Conservation (phyloP, 2,113 vertebrate genomes). For the Empidonax traillii region DNA sequence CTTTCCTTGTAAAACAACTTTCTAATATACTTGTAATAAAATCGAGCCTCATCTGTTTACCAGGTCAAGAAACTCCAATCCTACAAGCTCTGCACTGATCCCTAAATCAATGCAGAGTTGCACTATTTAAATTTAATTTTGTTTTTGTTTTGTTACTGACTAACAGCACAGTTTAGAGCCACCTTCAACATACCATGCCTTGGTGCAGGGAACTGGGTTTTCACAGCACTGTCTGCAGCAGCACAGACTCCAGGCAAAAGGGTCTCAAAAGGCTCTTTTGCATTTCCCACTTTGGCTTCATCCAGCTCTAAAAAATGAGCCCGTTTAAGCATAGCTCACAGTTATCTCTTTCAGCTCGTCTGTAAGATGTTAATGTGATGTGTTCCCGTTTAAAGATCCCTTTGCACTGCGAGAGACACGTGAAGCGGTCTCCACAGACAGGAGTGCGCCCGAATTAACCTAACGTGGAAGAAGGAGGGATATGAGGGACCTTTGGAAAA, state of each 20-base stretch:
- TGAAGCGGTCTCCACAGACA: neutral
- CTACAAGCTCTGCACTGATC: neutral
- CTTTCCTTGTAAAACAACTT: neutral
- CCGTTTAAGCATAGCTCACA: neutral
- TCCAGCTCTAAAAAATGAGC: neutral
- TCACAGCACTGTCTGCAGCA: neutral
- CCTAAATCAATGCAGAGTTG: neutral
- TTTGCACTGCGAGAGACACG: neutral
- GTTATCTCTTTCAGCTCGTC: neutral
- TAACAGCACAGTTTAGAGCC: neutral
- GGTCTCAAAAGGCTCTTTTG: neutral
- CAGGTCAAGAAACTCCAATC: neutral
- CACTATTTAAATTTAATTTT: neutral
- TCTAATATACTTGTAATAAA: neutral
- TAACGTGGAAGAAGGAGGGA: neutral
- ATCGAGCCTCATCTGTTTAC: neutral
- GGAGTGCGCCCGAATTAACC: neutral
- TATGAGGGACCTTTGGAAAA: conserved; percentile 6
- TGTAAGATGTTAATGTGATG: neutral
- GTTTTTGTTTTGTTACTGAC: neutral
- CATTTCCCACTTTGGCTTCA: conserved; percentile 2
- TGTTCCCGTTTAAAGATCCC: neutral
- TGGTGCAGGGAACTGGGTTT: neutral
- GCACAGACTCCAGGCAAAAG: neutral
- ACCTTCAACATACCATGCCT: neutral